These are phyloP conservation scores for Poeciliopsis infans DNA, from an alignment of 2,797 vertebrate species.

Conservation along the genomic window DNA sequence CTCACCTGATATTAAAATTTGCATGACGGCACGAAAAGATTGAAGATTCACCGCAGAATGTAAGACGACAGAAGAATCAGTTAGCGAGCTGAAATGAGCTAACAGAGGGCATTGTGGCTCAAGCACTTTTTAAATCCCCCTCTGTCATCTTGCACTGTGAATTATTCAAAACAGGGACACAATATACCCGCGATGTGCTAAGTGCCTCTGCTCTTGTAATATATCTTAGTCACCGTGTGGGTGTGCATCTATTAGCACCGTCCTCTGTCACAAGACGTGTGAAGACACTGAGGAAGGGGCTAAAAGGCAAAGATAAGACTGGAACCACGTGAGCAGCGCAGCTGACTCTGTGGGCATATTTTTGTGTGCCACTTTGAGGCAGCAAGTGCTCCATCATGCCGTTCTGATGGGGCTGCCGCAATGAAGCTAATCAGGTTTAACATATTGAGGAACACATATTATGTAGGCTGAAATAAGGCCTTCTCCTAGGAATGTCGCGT, in stretches of 20 bases:
- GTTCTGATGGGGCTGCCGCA: background rate
- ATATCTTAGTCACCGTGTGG: slow-evolving; percentile 71
- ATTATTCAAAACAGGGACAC: slow-evolving; percentile 66
- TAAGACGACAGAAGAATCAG: background rate
- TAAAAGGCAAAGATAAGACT: slow-evolving; percentile 56
- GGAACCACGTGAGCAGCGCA: background rate
- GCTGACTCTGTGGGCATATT: slow-evolving; percentile 8
- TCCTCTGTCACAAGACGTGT: slow-evolving; percentile 66
- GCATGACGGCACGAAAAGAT: background rate
- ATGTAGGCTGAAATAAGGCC: background rate
- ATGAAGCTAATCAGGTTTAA: background rate
- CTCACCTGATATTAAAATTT: background rate
- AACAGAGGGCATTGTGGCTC: slow-evolving; percentile 11
- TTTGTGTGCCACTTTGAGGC: background rate
- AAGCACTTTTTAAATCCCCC: slow-evolving; percentile 19
- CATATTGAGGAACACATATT: background rate
- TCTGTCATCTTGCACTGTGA: slow-evolving; percentile 47
- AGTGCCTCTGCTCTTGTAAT: slow-evolving; percentile 60
- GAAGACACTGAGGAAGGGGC: slow-evolving; percentile 60
- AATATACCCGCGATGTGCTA: slow-evolving; percentile 70
- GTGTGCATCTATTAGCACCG: slow-evolving; percentile 75
- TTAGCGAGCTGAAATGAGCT: slow-evolving; percentile 11
- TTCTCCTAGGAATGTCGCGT: background rate
- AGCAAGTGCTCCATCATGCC: background rate
- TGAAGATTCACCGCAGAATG: background rate